Evolutionary conservation across 2,113 vertebrate genomes (phyloP), one percentile per base, ranked within the genome.

Genomic region (Gobius niger): DNA sequence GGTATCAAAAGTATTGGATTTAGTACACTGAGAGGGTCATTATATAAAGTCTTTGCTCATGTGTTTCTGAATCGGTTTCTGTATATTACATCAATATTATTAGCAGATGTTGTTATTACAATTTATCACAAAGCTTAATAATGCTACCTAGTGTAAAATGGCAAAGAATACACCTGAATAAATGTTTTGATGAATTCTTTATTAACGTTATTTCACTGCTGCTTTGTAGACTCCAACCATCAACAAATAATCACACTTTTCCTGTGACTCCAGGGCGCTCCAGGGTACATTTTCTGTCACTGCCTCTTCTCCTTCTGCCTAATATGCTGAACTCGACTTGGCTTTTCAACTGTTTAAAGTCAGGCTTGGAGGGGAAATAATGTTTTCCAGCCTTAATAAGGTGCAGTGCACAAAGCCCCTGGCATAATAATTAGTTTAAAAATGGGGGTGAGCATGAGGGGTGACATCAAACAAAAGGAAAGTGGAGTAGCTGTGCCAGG

Each of bases 401-500:
- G 79, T 75, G 57, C 71, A 70, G 54, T 61, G 73, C 63, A 40
- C 19, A 64, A 63, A 74, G 73, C 80, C 63, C 3, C 47, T 9
- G 7, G 77, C 75, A 73, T 68, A 82, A 84, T 87, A 84, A 82
- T 80, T 63, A 82, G 76, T 61, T 65, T 53, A 77, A 78, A 82
- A 81, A 77, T 63, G 75, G 71, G 65, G 50, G 52, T 47, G 54
- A 72, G 66, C 15, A 44, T 44, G 66, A 82, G 70, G 46, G 19
- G 67, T 44, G 68, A 73, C 77, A 69, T 82, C 66, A 77, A 64
- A 76, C 68, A 70, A 72, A 61, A 70, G 78, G 50, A 73, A 82
- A 88, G 81, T 77, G 79, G 61, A 51, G 71, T 75, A 62, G 69
- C 70, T 67, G 44, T 63, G 72, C 71, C 68, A 60, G n/a, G 63